A percentile compares a stretch with the other conserved stretches of the same genome.
Conservation (phyloP, 2,797 vertebrate genomes). For the Hafferia zeledoni region DNA sequence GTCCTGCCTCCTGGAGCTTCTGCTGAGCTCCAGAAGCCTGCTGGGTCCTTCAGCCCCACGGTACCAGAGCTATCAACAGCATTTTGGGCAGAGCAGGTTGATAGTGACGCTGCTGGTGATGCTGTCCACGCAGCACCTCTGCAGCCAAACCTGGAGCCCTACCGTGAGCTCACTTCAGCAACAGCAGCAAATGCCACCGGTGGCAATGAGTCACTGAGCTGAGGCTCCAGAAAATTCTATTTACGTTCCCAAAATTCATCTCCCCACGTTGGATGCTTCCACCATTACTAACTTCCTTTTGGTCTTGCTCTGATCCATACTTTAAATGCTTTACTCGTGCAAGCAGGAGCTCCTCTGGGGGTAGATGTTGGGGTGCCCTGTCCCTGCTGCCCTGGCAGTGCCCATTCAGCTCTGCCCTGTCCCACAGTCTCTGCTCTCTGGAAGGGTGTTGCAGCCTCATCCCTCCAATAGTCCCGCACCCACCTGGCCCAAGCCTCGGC, state of each 20-base stretch:
- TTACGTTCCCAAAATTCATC: constrained; percentile 8
- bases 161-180: not conserved
- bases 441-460: not conserved
- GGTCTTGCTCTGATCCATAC: not conserved
- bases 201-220: not conserved
- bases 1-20: not conserved
- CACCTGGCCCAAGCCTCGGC: not conserved
- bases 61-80: not conserved
- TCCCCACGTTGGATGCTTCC: not conserved
- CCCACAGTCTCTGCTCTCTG: fast-evolving
- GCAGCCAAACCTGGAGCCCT: not conserved
- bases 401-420: not conserved
- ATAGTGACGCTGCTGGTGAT: not conserved
- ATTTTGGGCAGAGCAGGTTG: not conserved
- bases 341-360: not conserved
- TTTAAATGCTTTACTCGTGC: not conserved
- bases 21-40: fast-evolving
- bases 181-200: not conserved
- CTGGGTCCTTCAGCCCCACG: fast-evolving
- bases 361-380: not conserved
- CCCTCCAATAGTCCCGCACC: fast-evolving
- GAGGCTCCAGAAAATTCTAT: constrained; percentile 9
- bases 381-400: not conserved
- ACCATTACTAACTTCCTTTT: not conserved
- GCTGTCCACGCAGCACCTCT: not conserved